These are phyloP conservation scores for Drosophila sp. DNA, from an alignment of 1,140 invertebrate genomes.

Conservation along the genomic window DNA sequence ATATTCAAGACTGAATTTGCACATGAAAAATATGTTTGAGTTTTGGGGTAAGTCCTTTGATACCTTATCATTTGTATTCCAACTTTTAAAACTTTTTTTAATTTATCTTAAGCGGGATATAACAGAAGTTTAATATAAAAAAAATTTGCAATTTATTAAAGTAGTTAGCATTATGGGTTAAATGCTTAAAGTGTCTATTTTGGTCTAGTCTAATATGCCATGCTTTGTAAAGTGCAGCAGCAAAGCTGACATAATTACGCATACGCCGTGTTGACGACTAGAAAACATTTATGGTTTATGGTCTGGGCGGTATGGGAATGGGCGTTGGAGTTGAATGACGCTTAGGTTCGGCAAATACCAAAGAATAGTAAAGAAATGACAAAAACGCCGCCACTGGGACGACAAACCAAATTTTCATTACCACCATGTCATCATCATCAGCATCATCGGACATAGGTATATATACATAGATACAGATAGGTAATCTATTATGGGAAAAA, in stretches of 20 bases:
- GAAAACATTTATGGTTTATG: slow-evolving; percentile 48
- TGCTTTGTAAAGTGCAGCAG: neutral
- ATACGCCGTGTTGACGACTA: slow-evolving; percentile 47
- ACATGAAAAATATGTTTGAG: neutral
- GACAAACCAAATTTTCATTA: slow-evolving; percentile 46
- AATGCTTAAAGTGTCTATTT: slow-evolving; percentile 1
- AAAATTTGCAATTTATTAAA: neutral
- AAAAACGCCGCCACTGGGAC: slow-evolving; percentile 41
- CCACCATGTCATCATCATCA: slow-evolving; percentile 62
- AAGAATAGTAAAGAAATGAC: slow-evolving; percentile 26
- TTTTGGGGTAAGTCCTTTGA: neutral
- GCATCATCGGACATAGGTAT: slow-evolving; percentile 10
- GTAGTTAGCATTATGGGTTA: neutral
- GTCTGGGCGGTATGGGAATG: neutral
- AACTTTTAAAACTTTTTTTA: neutral
- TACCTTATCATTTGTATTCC: neutral
- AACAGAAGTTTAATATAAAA: neutral
- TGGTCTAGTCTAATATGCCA: slow-evolving; percentile 23
- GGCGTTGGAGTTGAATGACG: slow-evolving; percentile 1
- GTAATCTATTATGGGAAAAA: neutral
- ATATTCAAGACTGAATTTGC: neutral
- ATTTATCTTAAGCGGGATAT: neutral
- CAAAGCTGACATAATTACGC: slow-evolving; percentile 57
- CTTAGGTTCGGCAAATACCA: slow-evolving; percentile 10
- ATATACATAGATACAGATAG: neutral